Base-by-base conservation (phyloP, 2,797 vertebrate species). In the Sardinella longiceps region DNA sequence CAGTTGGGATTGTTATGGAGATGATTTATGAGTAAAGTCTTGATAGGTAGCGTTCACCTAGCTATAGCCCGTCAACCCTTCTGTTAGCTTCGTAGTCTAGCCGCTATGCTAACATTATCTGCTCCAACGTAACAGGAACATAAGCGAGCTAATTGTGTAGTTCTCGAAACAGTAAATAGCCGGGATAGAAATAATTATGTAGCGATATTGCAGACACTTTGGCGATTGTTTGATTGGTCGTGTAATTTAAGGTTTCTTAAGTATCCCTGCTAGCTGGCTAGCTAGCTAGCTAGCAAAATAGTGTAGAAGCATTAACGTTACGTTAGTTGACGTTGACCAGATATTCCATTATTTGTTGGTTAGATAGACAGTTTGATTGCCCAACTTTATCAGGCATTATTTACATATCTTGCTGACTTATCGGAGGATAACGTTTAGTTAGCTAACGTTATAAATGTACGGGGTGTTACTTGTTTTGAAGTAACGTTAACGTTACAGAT, bases 21-120 rank as follows among this genome's bases (percentile, higher is more conserved):
- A 39, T 45, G 46, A n/a, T 83, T 80, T 82, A 51, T 60, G 25
- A 18, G 28, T 82, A 81, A 60, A 81, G 66, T 33, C 70, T 63
- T 60, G 81, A 77, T 82, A 83, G 43, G 51, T 81, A 81, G 83
- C 50, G 80, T 50, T 77, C 84, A 66, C 63, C 43, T 77, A 74
- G 33, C 53, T 45, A 83, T 84, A 37, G 51, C 74, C 14, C 53
- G 82, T 39, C 53, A 83, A 39, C 6, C 33, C 12, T 25, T 83
- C 82, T n/a, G 66, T 51, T 80, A 82, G 66, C 80, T 30, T 66
- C 60, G 28, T 66, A 66, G 66, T 33, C 18, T 74, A 37, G 30
- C 14, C 39, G 30, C 14, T 15, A 74, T 18, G 30, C 66, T 74
- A 74, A 30, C 30, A 74, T 37, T 37, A 74, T 74, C 66, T 37